Base-by-base conservation (phyloP, 2,113 vertebrate genomes). In the Plestiodon gilberti region DNA sequence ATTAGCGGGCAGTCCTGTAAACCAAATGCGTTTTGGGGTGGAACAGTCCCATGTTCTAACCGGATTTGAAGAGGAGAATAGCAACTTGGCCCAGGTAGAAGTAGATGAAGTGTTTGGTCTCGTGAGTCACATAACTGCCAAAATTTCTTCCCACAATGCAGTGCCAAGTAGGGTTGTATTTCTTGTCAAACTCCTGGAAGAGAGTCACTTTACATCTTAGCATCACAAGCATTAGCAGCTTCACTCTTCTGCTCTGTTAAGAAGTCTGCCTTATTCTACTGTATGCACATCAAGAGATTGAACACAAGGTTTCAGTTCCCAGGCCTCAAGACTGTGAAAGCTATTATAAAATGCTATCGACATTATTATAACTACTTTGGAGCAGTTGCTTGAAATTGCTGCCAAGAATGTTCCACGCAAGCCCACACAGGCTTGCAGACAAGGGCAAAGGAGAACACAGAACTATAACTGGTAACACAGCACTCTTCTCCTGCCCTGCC, bases 81-180 rank as follows among this genome's bases (percentile, higher is more conserved):
- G 98, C 98, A 5, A 99, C 99, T 93, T 99, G 98, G 95, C 99
- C 99, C 95, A 99, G 96, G 97, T 99, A 99, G 97, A 99, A 99
- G 96, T 99, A 99, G 95, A 99, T 99, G 97, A 99, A 99, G 96
- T 99, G 98, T 94, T 99, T 99, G 92, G 98, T 99, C 96, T 99
- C 98, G 7, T 99, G 99, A 91, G 98, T 99, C 95, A 99, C 98
- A 0, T 99, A 99, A 96, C 99, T 99, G 95, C 99, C 99, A 71
- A 99, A 99, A 89, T 99, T 99, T 93, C 98, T 98, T 85, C 99
- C 99, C 93, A 99, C 99, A 0, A 99, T 99, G 96, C 99, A 99
- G 95, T 99, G 98, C 98, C 98, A 99, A 62, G 98, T 99, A 55
- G 99, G 99, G 78, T 99, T 99, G 87, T 99, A 99, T 93, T 99